phyloP scores from a whole-genome alignment of 2,797 vertebrate species.

The Onychomys leucogaster region DNA sequence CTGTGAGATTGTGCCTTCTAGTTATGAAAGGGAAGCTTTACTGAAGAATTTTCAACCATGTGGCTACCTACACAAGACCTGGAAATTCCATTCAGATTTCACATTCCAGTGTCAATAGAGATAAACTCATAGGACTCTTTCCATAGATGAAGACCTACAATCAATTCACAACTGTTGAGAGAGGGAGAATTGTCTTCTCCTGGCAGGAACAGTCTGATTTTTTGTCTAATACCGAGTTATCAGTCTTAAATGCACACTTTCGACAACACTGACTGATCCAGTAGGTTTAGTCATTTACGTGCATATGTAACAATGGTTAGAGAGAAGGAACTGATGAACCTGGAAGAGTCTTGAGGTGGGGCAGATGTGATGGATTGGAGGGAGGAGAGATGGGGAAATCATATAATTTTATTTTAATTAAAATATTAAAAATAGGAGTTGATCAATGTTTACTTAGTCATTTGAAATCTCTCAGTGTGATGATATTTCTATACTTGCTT shows the following conservation, averaged over 20 bases:
- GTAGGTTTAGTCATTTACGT: no score
- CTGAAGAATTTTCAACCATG: not conserved
- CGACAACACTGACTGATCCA: not conserved
- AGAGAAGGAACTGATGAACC: not conserved
- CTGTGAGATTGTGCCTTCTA: not conserved
- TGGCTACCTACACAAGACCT: not conserved
- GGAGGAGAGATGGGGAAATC: not conserved
- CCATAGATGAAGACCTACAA: not conserved
- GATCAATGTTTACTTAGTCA: not conserved
- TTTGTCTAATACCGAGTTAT: not conserved
- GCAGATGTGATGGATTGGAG: not conserved
- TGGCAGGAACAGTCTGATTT: not conserved
- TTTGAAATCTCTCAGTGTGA: not conserved
- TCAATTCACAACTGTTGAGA: not conserved
- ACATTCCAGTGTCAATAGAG: not conserved
- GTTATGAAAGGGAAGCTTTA: not conserved
- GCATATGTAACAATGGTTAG: not conserved
- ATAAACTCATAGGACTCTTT: not conserved
- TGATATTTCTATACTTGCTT: not conserved
- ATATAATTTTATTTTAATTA: not conserved
- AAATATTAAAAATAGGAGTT: not conserved
- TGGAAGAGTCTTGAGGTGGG: not conserved
- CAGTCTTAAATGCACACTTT: not conserved
- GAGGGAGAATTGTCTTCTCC: not conserved
- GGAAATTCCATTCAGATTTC: not conserved